Percentiles rank a stretch among this genome's conserved stretches.
These are phyloP conservation scores for Gambusia affinis DNA, from an alignment of 2,113 vertebrate genomes.

Conservation along the genomic window DNA sequence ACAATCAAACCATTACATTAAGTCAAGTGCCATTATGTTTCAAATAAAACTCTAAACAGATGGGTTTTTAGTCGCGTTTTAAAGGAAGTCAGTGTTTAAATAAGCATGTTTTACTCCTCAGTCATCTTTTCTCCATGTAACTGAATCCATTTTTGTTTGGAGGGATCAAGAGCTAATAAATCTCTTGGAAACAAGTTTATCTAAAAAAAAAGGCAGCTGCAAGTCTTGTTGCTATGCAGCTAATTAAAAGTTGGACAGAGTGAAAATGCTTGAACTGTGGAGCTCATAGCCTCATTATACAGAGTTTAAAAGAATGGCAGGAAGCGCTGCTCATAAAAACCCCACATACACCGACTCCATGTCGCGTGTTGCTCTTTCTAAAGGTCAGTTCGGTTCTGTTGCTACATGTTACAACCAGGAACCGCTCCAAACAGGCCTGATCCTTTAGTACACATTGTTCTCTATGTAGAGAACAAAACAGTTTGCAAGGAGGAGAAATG, in stretches of 20 bases:
- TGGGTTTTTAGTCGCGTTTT: no score
- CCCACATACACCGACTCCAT: not conserved
- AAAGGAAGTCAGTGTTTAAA: no score
- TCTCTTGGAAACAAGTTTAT: not conserved
- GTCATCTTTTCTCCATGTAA: not conserved
- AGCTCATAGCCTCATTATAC: not conserved
- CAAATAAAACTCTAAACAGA: no score
- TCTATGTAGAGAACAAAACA: not conserved
- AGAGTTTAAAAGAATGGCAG: not conserved
- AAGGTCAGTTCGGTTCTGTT: not conserved
- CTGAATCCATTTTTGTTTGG: not conserved
- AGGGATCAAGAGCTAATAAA: not conserved
- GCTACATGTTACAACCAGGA: not conserved
- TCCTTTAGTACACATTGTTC: not conserved
- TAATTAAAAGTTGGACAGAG: not conserved
- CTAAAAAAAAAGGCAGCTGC: not conserved
- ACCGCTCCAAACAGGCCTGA: not conserved
- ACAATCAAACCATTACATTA: no score
- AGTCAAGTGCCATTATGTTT: no score
- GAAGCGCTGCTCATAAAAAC: not conserved
- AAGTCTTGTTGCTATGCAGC: not conserved
- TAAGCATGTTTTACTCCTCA: no score
- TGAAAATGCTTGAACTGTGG: not conserved
- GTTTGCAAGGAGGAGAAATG: no score
- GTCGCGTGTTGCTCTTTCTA: not conserved